Evolutionary conservation across 2,888 invertebrate species (phyloP).

Genomic region (Noctua janthe): DNA sequence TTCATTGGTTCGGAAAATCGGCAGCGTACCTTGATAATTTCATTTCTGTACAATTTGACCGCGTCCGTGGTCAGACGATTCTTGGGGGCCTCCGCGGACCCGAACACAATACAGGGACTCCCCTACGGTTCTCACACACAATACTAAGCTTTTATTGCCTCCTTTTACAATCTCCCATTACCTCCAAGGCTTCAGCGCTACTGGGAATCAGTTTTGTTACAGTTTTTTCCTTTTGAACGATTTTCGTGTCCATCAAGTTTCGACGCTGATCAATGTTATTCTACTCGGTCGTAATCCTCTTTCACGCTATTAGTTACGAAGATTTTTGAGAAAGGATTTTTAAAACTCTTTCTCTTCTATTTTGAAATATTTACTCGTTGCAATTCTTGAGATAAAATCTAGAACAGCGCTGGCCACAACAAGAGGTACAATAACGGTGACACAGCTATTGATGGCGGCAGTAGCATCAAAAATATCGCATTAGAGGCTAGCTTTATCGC

Average conservation of each 20-base stretch:
- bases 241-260: conserved; percentile 83
- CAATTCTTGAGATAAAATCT: conserved; percentile 62
- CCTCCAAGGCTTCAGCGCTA: conserved; percentile 86
- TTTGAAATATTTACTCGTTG: conserved; percentile 53
- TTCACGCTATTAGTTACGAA: conserved; percentile 69
- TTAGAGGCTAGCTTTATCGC: conserved; percentile 80
- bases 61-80: conserved; percentile 89
- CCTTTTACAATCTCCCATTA: conserved; percentile 90
- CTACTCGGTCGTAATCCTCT: conserved; percentile 70
- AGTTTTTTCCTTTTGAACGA: conserved; percentile 85
- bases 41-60: conserved; percentile 91
- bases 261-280: conserved; percentile 77
- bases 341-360: conserved; percentile 30
- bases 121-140: conserved; percentile 89
- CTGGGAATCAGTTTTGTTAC: conserved; percentile 90
- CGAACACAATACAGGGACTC: conserved; percentile 88
- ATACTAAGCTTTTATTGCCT: conserved; percentile 91
- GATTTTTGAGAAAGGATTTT: conserved; percentile 62
- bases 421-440: conserved; percentile 67
- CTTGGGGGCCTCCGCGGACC: conserved; percentile 87
- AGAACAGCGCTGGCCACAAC: conserved; percentile 54
- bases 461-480: conserved; percentile 82
- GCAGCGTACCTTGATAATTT: conserved; percentile 91
- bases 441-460: conserved; percentile 72
- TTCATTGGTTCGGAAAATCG: conserved; percentile 91